Conservation (phyloP, 2,888 invertebrate genomes). For the Drepanosiphum platanoidis region DNA sequence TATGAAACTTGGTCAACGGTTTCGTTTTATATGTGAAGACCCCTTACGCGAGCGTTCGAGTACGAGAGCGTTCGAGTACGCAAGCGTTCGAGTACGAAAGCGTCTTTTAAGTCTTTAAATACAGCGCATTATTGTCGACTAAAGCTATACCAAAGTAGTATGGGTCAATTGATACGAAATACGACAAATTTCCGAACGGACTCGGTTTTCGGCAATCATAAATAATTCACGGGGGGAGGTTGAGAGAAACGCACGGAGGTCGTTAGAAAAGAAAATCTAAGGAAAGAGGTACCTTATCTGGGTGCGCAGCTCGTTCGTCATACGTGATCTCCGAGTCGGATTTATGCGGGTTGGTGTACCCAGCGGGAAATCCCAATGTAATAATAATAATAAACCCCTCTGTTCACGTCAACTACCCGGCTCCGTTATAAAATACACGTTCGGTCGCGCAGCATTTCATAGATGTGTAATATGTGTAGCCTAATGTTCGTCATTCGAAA, state of each 20-base stretch:
- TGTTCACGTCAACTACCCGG: neutral
- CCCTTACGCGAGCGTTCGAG: too few relatives aligned
- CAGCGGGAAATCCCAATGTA: neutral
- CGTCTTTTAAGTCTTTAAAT: too few relatives aligned
- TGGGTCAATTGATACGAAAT: neutral
- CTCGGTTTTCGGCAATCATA: neutral
- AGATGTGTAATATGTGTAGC: neutral
- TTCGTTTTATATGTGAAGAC: too few relatives aligned
- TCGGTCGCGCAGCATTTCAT: neutral
- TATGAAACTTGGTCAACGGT: too few relatives aligned
- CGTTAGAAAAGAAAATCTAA: neutral
- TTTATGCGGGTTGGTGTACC: neutral
- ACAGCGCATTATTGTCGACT: too few relatives aligned
- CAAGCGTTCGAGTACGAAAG: too few relatives aligned
- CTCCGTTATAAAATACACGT: neutral
- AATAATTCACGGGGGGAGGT: neutral
- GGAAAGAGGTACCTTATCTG: neutral
- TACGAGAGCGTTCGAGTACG: too few relatives aligned
- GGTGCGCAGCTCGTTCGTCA: neutral
- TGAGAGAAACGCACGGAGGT: neutral
- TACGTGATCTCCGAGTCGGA: neutral
- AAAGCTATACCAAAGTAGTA: too few relatives aligned
- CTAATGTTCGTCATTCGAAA: neutral
- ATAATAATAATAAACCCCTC: neutral
- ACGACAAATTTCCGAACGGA: neutral